phyloP scores from a whole-genome alignment of 2,888 invertebrate genomes.

The Resseliella maxima region DNA sequence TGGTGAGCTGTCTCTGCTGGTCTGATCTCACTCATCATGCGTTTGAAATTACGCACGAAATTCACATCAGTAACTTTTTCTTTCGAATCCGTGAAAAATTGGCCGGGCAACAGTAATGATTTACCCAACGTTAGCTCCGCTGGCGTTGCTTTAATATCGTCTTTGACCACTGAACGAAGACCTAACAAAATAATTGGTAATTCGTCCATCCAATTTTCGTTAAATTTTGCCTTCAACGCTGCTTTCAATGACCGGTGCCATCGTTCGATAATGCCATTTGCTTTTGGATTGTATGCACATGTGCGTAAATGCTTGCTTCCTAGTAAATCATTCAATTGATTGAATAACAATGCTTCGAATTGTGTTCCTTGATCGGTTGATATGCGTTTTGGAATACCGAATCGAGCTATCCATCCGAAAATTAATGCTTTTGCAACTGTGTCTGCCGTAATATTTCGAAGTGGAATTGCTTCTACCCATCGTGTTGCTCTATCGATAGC shows the following conservation, averaged over 20 bases:
- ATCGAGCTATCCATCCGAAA: slow-evolving; percentile 65
- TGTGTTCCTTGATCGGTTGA: slow-evolving; percentile 65
- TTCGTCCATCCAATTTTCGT: too few species aligned
- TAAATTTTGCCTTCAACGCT: slow-evolving; percentile 62
- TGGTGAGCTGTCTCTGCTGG: too few species aligned
- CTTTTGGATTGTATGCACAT: slow-evolving; percentile 64
- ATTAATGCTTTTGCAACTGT: slow-evolving; percentile 62
- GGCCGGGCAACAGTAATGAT: slow-evolving; percentile 61
- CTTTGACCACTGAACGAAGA: too few species aligned
- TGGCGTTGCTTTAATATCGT: slow-evolving; percentile 62
- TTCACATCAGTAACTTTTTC: too few species aligned
- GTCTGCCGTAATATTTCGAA: slow-evolving; percentile 60
- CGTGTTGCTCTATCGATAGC: slow-evolving; percentile 18
- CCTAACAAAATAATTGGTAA: too few species aligned
- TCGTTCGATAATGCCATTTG: slow-evolving; percentile 66
- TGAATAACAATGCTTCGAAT: slow-evolving; percentile 63
- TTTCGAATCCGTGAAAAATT: too few species aligned
- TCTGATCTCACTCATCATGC: too few species aligned
- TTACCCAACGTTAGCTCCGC: slow-evolving; percentile 63
- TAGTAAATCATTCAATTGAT: slow-evolving; percentile 60
- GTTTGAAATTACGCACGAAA: too few species aligned
- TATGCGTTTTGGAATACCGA: slow-evolving; percentile 63
- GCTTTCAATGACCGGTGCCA: slow-evolving; percentile 66
- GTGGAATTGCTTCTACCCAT: slow-evolving; percentile 61
- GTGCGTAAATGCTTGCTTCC: slow-evolving; percentile 58